Evolutionary conservation across 2,113 vertebrate species (phyloP).

Genomic region (Dipodomys spectabilis): DNA sequence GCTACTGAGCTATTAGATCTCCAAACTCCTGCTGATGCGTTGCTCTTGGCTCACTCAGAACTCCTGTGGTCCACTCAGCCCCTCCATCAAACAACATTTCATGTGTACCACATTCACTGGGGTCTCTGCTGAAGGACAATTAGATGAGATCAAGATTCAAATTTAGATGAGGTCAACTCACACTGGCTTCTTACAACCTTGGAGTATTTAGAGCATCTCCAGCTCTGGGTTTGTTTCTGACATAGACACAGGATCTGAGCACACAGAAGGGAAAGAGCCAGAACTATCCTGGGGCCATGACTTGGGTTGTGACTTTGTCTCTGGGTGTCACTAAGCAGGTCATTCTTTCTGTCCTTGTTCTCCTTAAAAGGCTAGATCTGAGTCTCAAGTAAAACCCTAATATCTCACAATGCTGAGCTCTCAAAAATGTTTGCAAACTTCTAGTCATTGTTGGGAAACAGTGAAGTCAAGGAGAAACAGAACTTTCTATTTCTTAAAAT

Average conservation of each 20-base stretch:
- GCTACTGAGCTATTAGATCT: neutral
- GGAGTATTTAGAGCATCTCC: neutral
- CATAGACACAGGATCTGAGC: neutral
- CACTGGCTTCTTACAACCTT: neutral
- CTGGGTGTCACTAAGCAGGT: neutral
- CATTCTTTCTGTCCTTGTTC: neutral
- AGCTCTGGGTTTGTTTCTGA: neutral
- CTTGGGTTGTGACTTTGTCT: neutral
- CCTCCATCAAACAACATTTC: neutral
- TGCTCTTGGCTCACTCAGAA: neutral
- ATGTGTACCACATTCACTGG: neutral
- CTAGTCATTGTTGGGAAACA: conserved; percentile 33
- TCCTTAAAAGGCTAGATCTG: neutral
- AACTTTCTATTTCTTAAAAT: conserved; percentile 53
- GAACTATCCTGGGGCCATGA: neutral
- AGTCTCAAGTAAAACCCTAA: conserved; percentile 32
- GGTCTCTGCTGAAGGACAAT: conserved; percentile 3
- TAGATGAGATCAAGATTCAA: neutral
- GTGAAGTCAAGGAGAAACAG: neutral
- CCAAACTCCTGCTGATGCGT: neutral
- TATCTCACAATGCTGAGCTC: neutral
- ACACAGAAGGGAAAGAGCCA: neutral
- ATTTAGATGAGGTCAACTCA: neutral
- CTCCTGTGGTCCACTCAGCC: neutral
- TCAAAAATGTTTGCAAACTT: conserved; percentile 24